A percentile compares a stretch with the other conserved stretches of the same genome.
Conservation (phyloP, 2,888 invertebrate genomes). For the Ennomos erosarius region DNA sequence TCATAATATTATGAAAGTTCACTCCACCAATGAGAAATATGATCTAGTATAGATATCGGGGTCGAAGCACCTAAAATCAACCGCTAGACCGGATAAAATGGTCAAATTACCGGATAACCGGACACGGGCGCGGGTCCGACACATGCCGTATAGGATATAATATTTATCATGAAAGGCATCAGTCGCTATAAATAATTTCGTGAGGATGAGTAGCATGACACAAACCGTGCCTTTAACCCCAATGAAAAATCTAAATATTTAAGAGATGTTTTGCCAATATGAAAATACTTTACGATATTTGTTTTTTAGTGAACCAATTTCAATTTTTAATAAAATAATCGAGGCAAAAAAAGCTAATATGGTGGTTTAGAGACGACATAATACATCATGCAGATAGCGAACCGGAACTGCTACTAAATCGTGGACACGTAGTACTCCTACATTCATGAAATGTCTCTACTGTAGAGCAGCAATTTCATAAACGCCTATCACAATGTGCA, state of each 20-base stretch:
- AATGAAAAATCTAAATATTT: too few relatives aligned
- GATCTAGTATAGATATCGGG: constrained; percentile 47
- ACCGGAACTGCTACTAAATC: constrained; percentile 28
- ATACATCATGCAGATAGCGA: constrained; percentile 19
- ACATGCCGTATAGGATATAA: constrained; percentile 59
- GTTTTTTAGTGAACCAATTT: too few relatives aligned
- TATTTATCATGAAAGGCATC: constrained; percentile 57
- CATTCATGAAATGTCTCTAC: constrained; percentile 24
- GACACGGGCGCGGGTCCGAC: constrained; percentile 48
- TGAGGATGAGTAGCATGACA: constrained; percentile 39
- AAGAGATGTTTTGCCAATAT: constrained; percentile 12
- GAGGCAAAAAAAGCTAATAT: background rate
- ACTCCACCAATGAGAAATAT: constrained; percentile 26
- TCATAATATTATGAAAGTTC: too few relatives aligned
- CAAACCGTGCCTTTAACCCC: constrained; percentile 44
- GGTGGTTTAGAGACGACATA: background rate
- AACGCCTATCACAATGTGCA: constrained; percentile 47
- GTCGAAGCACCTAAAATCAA: constrained; percentile 56
- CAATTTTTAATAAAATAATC: too few relatives aligned
- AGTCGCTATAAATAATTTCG: constrained; percentile 38
- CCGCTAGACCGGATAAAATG: constrained; percentile 49
- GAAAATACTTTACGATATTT: background rate
- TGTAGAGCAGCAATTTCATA: constrained; percentile 31
- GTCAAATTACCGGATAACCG: constrained; percentile 53
- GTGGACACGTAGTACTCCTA: constrained; percentile 25